Conservation (phyloP, 2,888 invertebrate species). For the Callyntrura guangdongensis region DNA sequence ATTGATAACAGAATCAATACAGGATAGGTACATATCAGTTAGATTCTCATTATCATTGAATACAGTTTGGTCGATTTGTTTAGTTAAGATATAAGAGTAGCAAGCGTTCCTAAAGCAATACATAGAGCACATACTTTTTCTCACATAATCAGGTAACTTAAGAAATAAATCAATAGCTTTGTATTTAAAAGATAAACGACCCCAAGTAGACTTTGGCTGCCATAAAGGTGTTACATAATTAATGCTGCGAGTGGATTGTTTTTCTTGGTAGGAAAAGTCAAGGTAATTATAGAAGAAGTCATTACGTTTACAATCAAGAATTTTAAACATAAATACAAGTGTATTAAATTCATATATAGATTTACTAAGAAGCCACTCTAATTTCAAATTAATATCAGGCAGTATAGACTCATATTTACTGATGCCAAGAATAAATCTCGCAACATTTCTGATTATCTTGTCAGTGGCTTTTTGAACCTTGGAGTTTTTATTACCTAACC, state of each 20-base stretch:
- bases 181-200: neutral
- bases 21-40: no score
- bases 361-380: neutral
- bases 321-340: neutral
- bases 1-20: no score
- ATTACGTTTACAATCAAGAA: neutral
- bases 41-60: no score
- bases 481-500: neutral
- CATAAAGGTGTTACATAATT: neutral
- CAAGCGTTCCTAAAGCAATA: no score
- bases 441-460: neutral
- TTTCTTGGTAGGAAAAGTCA: neutral
- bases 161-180: neutral
- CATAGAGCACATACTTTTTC: neutral
- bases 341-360: neutral
- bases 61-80: no score
- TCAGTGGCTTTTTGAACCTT: neutral
- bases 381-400: neutral
- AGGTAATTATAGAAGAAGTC: conserved; percentile 1
- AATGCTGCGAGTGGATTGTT: neutral
- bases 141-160: neutral
- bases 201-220: neutral
- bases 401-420: neutral
- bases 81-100: no score
- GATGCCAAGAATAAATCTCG: neutral